Percentiles rank a stretch among this genome's conserved stretches.
phyloP scores from a whole-genome alignment of 2,888 invertebrate genomes.

The Salticus scenicus region DNA sequence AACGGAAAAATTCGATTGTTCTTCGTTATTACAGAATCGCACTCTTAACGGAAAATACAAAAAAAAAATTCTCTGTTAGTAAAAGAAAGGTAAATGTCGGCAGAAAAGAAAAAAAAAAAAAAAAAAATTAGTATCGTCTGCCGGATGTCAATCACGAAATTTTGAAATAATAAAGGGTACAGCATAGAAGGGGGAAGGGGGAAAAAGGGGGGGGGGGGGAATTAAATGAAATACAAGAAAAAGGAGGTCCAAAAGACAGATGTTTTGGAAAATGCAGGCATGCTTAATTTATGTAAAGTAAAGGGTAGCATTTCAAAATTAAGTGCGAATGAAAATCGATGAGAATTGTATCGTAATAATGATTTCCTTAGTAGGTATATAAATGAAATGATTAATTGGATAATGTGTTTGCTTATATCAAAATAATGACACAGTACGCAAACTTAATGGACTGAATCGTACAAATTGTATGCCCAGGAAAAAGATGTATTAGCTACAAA shows the following conservation, averaged over 20 bases:
- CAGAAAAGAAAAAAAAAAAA: background rate
- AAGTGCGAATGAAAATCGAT: background rate
- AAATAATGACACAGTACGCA: too few relatives aligned
- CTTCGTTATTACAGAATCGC: background rate
- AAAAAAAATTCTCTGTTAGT: too few relatives aligned
- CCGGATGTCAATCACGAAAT: constrained; percentile 10
- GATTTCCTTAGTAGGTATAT: too few relatives aligned
- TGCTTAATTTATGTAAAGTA: background rate
- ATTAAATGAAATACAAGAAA: background rate
- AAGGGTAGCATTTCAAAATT: background rate
- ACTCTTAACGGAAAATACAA: background rate
- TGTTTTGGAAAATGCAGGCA: background rate
- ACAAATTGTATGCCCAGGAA: too few relatives aligned
- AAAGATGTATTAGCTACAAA: too few relatives aligned
- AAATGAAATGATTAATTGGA: background rate
- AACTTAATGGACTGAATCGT: too few relatives aligned
- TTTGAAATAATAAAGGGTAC: constrained; percentile 14
- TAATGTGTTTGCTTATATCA: too few relatives aligned
- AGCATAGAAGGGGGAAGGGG: too few relatives aligned
- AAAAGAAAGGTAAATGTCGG: too few relatives aligned
- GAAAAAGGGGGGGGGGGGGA: too few relatives aligned
- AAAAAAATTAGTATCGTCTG: background rate
- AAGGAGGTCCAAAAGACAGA: background rate
- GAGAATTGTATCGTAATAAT: too few relatives aligned
- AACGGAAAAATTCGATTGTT: constrained; percentile 34